phyloP scores from a whole-genome alignment of 2,888 invertebrate genomes.

The Nemurella pictetii region DNA sequence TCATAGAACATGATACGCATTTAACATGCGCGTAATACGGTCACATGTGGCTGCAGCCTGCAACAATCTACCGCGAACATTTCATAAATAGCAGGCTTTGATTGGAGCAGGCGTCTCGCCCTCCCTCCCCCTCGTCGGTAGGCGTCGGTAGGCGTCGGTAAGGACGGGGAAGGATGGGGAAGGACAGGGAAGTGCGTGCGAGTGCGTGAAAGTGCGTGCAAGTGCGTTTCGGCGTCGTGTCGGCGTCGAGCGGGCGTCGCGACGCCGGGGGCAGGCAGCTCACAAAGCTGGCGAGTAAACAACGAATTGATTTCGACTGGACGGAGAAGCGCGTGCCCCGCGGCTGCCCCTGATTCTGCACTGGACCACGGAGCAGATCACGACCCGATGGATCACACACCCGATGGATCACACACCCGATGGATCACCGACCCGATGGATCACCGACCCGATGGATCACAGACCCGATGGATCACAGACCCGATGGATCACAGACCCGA shows the following conservation, averaged over 20 bases:
- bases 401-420: too few species aligned
- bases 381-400: too few species aligned
- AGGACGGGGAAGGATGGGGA: neutral
- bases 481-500: too few species aligned
- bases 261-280: neutral
- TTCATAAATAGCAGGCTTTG: neutral
- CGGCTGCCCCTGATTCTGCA: too few species aligned
- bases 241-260: neutral
- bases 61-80: neutral
- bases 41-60: constrained; percentile 27
- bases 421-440: too few species aligned
- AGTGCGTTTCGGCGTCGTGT: neutral
- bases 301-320: neutral
- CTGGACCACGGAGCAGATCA: too few species aligned
- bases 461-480: too few species aligned
- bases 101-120: neutral
- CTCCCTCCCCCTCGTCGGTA: neutral
- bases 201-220: neutral
- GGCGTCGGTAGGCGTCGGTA: neutral
- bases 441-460: too few species aligned
- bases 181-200: neutral
- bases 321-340: too few species aligned
- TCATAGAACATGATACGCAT: constrained; percentile 27
- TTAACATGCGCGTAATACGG: neutral
- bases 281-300: constrained; percentile 20